A percentile compares a stretch with the other conserved stretches of the same genome.
Conservation (phyloP, 2,797 vertebrate genomes). For the Phrynocephalus vlangalii region DNA sequence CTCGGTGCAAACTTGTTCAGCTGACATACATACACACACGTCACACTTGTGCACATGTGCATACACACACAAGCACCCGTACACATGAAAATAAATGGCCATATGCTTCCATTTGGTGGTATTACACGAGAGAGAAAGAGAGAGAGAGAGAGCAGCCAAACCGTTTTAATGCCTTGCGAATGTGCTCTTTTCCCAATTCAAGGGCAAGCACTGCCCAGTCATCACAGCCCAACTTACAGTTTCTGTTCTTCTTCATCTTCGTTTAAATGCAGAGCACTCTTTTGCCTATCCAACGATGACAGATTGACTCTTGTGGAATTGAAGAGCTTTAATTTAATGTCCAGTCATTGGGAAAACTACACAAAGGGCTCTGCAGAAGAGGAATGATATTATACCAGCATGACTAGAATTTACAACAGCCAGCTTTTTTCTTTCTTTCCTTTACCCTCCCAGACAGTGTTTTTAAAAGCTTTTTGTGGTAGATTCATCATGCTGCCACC, state of each 20-base stretch:
- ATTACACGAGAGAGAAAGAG: not conserved
- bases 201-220: slow-evolving; percentile 19
- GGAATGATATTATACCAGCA: slow-evolving; percentile 10
- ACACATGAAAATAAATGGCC: too few relatives aligned
- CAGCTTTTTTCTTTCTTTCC: slow-evolving; percentile 19
- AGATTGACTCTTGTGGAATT: slow-evolving; percentile 33
- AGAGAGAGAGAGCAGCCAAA: slow-evolving; percentile 12
- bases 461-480: slow-evolving; percentile 26
- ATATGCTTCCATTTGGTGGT: not conserved
- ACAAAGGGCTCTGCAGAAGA: slow-evolving; percentile 22
- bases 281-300: slow-evolving; percentile 42
- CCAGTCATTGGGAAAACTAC: slow-evolving; percentile 43
- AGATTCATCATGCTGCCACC: slow-evolving; percentile 32
- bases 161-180: not conserved
- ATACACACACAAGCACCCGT: too few relatives aligned
- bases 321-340: slow-evolving; percentile 49
- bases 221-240: not conserved
- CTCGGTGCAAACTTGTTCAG: too few relatives aligned
- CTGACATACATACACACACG: too few relatives aligned
- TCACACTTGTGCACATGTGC: too few relatives aligned
- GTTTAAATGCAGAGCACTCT: slow-evolving; percentile 42
- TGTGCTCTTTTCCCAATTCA: slow-evolving; percentile 38
- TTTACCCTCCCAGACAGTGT: not conserved
- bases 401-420: slow-evolving; percentile 38
- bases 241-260: slow-evolving; percentile 34